phyloP scores from a whole-genome alignment of 2,113 vertebrate species.

The Colistium nudipinnis region DNA sequence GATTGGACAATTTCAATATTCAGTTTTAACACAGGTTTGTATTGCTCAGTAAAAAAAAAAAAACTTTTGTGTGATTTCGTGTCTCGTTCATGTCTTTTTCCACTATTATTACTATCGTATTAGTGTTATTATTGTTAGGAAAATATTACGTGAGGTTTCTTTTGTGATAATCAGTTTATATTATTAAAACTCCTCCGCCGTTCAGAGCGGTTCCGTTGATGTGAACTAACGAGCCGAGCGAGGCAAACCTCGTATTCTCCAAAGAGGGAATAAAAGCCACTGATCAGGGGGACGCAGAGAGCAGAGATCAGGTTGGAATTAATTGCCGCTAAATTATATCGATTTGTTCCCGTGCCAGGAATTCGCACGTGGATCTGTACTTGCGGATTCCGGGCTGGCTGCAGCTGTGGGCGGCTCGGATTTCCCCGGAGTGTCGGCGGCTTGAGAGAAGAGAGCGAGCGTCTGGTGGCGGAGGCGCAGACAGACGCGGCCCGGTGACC shows the following conservation, averaged over 20 bases:
- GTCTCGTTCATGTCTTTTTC: too few species aligned
- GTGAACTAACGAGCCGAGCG: conserved; percentile 29
- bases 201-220: conserved; percentile 2
- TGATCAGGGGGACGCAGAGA: conserved; percentile 40
- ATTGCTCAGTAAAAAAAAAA: too few species aligned
- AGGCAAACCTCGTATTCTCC: conserved; percentile 36
- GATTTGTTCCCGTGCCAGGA: conserved; percentile 44
- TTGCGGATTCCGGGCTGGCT: conserved; percentile 52
- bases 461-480: conserved; percentile 56
- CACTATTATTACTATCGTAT: too few species aligned
- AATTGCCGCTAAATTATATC: conserved; percentile 55
- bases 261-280: conserved; percentile 32
- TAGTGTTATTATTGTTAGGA: too few species aligned
- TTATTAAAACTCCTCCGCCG: too few species aligned
- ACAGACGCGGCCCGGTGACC: conserved; percentile 66
- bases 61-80: too few species aligned
- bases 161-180: too few species aligned
- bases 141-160: too few species aligned
- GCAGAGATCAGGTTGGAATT: conserved; percentile 41
- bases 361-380: conserved; percentile 6
- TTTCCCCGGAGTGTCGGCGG: conserved; percentile 51
- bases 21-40: too few species aligned
- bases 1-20: too few species aligned
- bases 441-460: conserved; percentile 51
- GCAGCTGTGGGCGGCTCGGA: conserved; percentile 68